A percentile compares a stretch with the other conserved stretches of the same genome.
Evolutionary conservation across 2,888 invertebrate genomes (phyloP).

Genomic region (Aporophyla nigra): DNA sequence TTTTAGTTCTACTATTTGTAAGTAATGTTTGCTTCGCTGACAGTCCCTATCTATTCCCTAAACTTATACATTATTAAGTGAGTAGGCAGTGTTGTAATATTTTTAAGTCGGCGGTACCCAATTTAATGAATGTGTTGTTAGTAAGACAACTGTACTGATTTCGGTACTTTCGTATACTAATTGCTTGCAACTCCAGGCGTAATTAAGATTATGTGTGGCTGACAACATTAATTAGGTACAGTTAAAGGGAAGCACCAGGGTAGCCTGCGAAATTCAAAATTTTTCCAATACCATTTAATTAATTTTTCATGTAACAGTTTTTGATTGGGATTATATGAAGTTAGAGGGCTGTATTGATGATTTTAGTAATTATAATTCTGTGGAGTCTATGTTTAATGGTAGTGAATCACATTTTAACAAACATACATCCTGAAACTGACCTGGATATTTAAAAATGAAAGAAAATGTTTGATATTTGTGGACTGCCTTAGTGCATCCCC

Average conservation of each 20-base stretch:
- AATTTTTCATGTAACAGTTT: too few species aligned
- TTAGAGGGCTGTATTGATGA: too few species aligned
- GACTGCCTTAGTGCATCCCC: too few species aligned
- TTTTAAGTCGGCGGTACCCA: background rate
- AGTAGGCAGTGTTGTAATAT: slow-evolving; percentile 11
- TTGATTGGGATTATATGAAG: too few species aligned
- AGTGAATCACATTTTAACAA: too few species aligned
- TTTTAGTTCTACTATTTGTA: slow-evolving; percentile 33
- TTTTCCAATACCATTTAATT: too few species aligned
- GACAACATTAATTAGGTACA: slow-evolving; percentile 20
- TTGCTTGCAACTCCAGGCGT: background rate
- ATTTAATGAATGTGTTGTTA: slow-evolving; percentile 9
- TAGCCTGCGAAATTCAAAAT: too few species aligned
- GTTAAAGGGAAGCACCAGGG: background rate
- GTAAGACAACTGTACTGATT: background rate
- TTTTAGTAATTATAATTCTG: too few species aligned
- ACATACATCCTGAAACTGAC: too few species aligned
- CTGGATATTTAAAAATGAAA: too few species aligned
- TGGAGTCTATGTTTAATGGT: too few species aligned
- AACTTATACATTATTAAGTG: slow-evolving; percentile 10
- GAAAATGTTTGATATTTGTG: too few species aligned
- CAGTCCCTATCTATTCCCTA: slow-evolving; percentile 6
- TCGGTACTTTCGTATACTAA: slow-evolving; percentile 1
- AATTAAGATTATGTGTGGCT: background rate
- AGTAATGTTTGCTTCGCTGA: slow-evolving; percentile 42